Evolutionary conservation across 2,113 vertebrate genomes (phyloP).

Genomic region (Gorsachius goisagi): DNA sequence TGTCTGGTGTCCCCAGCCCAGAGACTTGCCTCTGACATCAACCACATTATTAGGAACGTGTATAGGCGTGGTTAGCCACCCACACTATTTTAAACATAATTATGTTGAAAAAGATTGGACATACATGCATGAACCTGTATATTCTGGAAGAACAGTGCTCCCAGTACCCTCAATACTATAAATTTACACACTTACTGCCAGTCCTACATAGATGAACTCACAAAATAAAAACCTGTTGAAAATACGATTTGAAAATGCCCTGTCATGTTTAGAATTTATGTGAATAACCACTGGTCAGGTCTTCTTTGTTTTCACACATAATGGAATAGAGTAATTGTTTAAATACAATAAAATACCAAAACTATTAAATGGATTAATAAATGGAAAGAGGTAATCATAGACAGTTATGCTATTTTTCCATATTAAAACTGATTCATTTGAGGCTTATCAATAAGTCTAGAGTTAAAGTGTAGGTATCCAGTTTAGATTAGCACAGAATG

Average conservation of each 20-base stretch:
- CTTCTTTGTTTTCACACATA: neutral
- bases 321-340: too few species aligned
- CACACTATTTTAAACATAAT: neutral
- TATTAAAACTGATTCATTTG: neutral
- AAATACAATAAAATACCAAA: neutral
- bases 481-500: neutral
- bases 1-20: neutral
- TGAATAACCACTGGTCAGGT: neutral
- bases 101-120: neutral
- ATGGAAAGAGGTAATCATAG: neutral
- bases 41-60: neutral
- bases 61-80: neutral
- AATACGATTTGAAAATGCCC: neutral
- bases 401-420: neutral
- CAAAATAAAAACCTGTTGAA: neutral
- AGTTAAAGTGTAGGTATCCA: neutral
- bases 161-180: neutral
- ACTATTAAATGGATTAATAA: neutral
- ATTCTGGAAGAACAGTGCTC: neutral
- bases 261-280: fast-evolving
- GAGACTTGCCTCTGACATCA: neutral
- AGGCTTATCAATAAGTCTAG: neutral
- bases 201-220: neutral
- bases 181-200: neutral
- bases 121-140: neutral